Evolutionary conservation across 2,113 vertebrate genomes (phyloP).

Genomic region (Mesembrinibis cayennensis): DNA sequence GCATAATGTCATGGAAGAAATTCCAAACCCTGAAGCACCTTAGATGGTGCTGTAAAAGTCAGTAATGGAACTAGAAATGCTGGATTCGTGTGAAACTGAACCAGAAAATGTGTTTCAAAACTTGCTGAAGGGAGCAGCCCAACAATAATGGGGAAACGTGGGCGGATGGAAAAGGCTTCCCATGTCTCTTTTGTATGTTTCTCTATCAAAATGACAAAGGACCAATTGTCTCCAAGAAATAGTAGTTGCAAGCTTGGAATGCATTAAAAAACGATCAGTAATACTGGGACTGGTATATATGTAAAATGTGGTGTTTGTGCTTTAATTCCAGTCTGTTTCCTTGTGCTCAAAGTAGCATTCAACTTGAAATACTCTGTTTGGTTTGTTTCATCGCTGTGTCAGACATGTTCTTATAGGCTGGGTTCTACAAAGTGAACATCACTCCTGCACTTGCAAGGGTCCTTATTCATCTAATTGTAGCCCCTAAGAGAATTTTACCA

Average conservation of each 20-base stretch:
- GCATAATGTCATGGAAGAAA: not conserved
- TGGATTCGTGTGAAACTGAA: not conserved
- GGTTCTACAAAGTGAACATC: not conserved
- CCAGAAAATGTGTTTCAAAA: slow-evolving; percentile 28
- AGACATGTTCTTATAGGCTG: not conserved
- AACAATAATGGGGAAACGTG: slow-evolving; percentile 12
- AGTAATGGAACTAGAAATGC: not conserved
- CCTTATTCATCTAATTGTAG: not conserved
- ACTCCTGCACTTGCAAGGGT: not conserved
- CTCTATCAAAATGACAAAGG: slow-evolving; percentile 45
- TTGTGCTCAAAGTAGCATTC: not conserved
- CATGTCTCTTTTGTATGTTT: slow-evolving; percentile 12
- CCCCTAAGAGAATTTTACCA: not conserved
- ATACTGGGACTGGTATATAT: not conserved
- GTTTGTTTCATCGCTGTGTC: not conserved
- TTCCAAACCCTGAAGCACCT: not conserved
- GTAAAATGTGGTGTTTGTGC: not conserved
- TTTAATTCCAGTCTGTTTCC: not conserved
- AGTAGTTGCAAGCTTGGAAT: slow-evolving; percentile 19
- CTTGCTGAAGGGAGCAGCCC: not conserved
- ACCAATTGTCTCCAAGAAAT: slow-evolving; percentile 12
- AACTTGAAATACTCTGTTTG: not conserved
- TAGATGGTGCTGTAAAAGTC: not conserved
- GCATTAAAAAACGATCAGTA: not conserved
- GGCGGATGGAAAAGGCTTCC: slow-evolving; percentile 15